Conservation (phyloP, 1,140 invertebrate species). For the Cyphomyrmex costatus region DNA sequence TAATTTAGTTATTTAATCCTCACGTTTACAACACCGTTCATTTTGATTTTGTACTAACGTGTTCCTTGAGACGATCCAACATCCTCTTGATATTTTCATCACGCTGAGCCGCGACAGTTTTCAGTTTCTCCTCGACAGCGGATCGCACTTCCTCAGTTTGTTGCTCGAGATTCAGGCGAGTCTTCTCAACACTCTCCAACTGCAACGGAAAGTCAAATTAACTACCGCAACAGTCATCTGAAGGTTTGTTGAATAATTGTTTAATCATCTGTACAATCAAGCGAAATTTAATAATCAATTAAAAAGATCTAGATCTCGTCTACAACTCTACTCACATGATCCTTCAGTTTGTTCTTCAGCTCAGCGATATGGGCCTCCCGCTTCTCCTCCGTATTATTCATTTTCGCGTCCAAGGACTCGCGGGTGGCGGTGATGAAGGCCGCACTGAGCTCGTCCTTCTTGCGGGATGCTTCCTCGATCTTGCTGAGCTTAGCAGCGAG, state of each 20-base stretch:
- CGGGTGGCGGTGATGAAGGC: slow-evolving; percentile 94
- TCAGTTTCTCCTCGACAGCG: slow-evolving; percentile 94
- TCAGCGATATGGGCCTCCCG: slow-evolving; percentile 95
- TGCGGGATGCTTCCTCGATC: slow-evolving; percentile 96
- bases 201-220: slow-evolving; percentile 85
- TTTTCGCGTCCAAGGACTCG: slow-evolving; percentile 95
- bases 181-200: slow-evolving; percentile 94
- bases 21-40: not conserved
- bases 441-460: slow-evolving; percentile 94
- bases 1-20: not conserved
- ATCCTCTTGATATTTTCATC: slow-evolving; percentile 96
- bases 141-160: slow-evolving; percentile 94
- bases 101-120: slow-evolving; percentile 93
- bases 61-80: slow-evolving; percentile 95
- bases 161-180: slow-evolving; percentile 92
- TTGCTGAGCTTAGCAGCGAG: slow-evolving; percentile 93
- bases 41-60: slow-evolving; percentile 89
- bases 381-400: slow-evolving; percentile 95
- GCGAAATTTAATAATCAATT: not conserved
- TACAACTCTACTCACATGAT: slow-evolving; percentile 87
- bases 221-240: not conserved
- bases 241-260: not conserved
- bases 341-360: slow-evolving; percentile 95
- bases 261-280: not conserved
- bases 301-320: not conserved